Base-by-base conservation (phyloP, 2,888 invertebrate genomes). In the Eupithecia subumbrata region DNA sequence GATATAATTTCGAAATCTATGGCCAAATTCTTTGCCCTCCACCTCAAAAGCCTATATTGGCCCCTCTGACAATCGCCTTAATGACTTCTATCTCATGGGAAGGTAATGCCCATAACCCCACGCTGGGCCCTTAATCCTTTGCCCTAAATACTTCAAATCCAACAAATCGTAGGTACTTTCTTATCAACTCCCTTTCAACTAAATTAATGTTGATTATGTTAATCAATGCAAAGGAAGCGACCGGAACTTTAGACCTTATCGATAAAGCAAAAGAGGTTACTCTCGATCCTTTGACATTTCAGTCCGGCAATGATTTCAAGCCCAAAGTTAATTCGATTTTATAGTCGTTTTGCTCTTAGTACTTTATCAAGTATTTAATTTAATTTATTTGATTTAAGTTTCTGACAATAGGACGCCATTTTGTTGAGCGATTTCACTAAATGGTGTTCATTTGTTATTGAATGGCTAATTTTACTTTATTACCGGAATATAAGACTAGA, bases 351-450 rank as follows among this genome's bases (percentile, higher is more conserved):
- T 77, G 76, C 78, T 77, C 77, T 77, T 71, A 80, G 81, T 76
- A 79, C 79, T 80, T 60, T 76, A 75, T 77, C 78, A 78, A 56
- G 74, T 74, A 60, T 73, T 78, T 76, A 75, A 78, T 79, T 80
- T 79, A 67, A 76, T 78, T 76, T 76, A 77, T 79, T 80, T 80
- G 73, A 81, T 81, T 80, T 75, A 76, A 81, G 76, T 79, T 79
- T 73, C 71, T 72, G 60, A 76, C 56, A 74, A 76, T 74, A 72
- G 69, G 25, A 30, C 43, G 40, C 25, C 71, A 66, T 64, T 76
- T 71, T 64, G 71, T 71, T 45, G 16, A 66, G 72, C 56, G 69
- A 71, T 64, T 74, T 71, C 56, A 9, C 18, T 60, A 74, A 71
- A 68, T 68, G 68, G 68, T 43, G 12, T 12, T 22, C 68, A 68